phyloP scores from a whole-genome alignment of 2,797 vertebrate genomes.

The Trachurus trachurus region DNA sequence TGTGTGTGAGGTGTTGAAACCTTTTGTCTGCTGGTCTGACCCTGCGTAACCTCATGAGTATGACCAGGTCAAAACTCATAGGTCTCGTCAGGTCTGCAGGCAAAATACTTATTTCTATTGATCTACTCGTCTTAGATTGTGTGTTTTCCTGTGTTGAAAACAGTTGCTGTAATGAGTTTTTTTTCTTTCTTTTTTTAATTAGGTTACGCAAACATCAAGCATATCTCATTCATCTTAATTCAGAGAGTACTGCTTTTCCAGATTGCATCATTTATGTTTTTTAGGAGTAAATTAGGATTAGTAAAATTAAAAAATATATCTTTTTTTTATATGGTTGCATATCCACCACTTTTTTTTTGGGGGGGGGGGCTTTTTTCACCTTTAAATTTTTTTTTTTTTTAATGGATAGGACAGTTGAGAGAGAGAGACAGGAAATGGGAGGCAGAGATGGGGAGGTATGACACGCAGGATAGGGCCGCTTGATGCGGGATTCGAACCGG shows the following conservation, averaged over 20 bases:
- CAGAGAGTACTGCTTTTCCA: background rate
- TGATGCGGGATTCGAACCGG: too few species aligned
- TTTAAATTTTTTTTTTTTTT: too few species aligned
- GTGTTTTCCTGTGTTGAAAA: background rate
- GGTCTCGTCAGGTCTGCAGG: conserved; percentile 19
- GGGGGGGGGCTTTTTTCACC: too few species aligned
- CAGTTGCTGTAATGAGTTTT: background rate
- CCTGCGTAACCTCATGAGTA: conserved; percentile 34
- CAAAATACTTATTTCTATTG: conserved; percentile 13
- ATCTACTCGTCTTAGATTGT: background rate
- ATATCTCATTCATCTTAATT: background rate
- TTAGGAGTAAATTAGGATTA: background rate
- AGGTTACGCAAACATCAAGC: background rate
- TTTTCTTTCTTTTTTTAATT: background rate
- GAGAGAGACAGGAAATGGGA: too few species aligned
- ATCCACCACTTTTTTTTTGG: too few species aligned
- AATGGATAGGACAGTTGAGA: too few species aligned
- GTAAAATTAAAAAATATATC: too few species aligned
- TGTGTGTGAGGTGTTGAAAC: conserved; percentile 10
- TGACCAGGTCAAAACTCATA: conserved; percentile 50
- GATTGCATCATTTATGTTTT: background rate
- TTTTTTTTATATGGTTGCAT: background rate
- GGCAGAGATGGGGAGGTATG: too few species aligned
- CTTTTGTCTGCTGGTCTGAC: conserved; percentile 38
- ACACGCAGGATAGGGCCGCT: too few species aligned